These are phyloP conservation scores for Callithrix jacchus DNA, from an alignment of 2,113 vertebrate genomes.

Conservation along the genomic window DNA sequence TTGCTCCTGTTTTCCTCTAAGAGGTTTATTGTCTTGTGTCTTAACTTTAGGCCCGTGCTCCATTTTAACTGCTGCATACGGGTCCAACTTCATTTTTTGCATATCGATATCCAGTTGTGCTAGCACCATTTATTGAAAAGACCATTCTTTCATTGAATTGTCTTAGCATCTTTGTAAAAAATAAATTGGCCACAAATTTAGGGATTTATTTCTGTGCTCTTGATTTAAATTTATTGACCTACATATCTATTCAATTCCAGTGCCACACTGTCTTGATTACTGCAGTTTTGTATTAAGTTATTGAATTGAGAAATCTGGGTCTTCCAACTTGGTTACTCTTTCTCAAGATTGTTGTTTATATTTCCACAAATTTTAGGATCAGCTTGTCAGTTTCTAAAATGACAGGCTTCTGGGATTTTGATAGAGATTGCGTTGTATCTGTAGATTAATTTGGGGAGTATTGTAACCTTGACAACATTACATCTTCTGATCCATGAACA, in stretches of 20 bases:
- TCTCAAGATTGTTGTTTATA: neutral
- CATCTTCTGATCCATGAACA: neutral
- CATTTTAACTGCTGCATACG: neutral
- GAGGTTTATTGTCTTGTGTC: neutral
- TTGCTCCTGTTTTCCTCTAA: neutral
- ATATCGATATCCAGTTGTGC: neutral
- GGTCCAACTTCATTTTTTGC: neutral
- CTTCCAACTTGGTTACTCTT: neutral
- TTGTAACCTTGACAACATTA: no score
- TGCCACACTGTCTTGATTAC: neutral
- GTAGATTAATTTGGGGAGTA: neutral
- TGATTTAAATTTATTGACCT: neutral
- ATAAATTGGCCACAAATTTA: neutral
- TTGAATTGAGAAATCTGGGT: neutral
- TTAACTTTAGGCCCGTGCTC: neutral
- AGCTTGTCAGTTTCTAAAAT: neutral
- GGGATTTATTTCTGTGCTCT: neutral
- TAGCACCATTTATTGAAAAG: neutral
- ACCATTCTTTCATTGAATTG: neutral
- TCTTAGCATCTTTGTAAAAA: neutral
- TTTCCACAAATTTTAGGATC: neutral
- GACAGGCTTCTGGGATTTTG: neutral
- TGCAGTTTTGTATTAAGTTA: neutral
- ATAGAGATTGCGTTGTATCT: neutral
- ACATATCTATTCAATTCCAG: neutral